Evolutionary conservation across 2,888 invertebrate species (phyloP), one percentile per base, ranked within the genome.

Genomic region (Ferdinandea cuprea): DNA sequence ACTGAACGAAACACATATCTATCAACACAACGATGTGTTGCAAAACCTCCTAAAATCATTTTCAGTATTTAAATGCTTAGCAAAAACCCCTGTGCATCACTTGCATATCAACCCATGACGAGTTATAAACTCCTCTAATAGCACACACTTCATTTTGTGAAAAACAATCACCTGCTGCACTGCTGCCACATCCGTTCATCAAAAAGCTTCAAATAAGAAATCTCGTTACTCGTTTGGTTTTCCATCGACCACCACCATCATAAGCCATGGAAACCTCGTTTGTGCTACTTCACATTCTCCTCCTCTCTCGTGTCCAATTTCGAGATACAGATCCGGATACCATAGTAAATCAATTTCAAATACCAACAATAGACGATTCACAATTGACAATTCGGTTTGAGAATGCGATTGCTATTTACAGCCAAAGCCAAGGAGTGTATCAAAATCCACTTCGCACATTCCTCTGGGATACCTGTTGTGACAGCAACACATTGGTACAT

Each of bases 361-460:
- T 73, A 78, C 68, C 78, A 78, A 73, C 83, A 66, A 61, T 72
- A 83, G 78, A 68, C 48, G 72, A 61, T 72, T 63, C 72, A 73
- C 78, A 78, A 83, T 83, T 78, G 83, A 83, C 83, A 72, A 83
- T 83, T 83, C 56, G 83, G 72, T 83, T 68, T 54, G 72, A 78
- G 83, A 78, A 78, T 83, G 81, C 72, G 77, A 77, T 83, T 78
- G 83, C 78, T 83, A 78, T 68, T 81, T 77, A 72, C 71, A 54
- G 50, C 68, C 66, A n/a, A n/a, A n/a, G n/a, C n/a, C n/a, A n/a
- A n/a, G n/a, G 83, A 83, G 72, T 72, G 61, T 78, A 72, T 72
- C 61, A 58, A 61, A 78, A 83, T 83, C 83, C 72, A 71, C 46
- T 66, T 59, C 59, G 46, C 63, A 42, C 58, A 48, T 50, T 56